Evolutionary conservation across 2,113 vertebrate genomes (phyloP).

Genomic region (Microtus oregoni): DNA sequence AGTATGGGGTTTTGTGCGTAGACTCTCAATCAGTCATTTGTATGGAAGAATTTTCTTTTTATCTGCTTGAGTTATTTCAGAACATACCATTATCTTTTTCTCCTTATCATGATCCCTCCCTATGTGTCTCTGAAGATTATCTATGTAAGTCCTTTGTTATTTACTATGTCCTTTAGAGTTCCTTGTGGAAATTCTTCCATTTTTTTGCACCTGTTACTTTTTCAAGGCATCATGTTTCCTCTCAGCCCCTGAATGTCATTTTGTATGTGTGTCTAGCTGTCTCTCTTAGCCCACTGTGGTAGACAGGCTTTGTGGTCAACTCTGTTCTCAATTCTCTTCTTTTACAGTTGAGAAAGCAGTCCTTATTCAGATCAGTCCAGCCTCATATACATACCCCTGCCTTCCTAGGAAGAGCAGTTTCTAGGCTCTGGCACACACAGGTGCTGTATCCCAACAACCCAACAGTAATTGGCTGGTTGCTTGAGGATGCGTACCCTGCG

Average conservation of each 20-base stretch:
- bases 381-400: neutral
- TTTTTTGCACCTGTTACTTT: neutral
- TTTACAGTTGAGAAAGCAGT: neutral
- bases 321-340: neutral
- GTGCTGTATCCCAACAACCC: neutral
- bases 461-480: neutral
- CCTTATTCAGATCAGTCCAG: neutral
- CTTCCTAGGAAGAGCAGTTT: neutral
- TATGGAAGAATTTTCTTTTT: neutral
- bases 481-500: neutral
- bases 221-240: neutral
- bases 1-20: neutral
- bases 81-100: neutral
- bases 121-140: neutral
- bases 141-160: neutral
- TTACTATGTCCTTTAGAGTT: neutral
- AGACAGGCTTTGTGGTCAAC: neutral
- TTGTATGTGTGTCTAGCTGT: neutral
- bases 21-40: neutral
- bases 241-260: neutral
- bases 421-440: neutral
- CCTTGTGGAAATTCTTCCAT: neutral
- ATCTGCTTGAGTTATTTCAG: neutral
- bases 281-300: neutral
- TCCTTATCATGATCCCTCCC: neutral